These are phyloP conservation scores for Poecilia velifera DNA, from an alignment of 2,797 vertebrate species.

Conservation along the genomic window DNA sequence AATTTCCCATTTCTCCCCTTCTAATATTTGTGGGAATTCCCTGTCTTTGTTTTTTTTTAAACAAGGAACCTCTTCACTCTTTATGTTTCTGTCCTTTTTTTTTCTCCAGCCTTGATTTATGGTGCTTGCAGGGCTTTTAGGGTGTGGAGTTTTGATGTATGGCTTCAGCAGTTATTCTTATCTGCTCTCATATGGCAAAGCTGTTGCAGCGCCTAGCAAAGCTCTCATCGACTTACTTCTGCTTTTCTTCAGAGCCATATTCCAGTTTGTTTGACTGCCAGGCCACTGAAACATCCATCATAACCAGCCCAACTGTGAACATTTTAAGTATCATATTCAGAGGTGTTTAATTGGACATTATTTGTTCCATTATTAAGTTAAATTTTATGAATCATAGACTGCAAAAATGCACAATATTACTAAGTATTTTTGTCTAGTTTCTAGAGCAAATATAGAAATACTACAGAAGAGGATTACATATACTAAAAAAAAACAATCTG, in stretches of 20 bases:
- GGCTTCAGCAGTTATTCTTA: conserved; percentile 78
- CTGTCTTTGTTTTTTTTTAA: not conserved
- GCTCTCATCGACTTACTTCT: conserved; percentile 53
- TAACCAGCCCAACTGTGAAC: not conserved
- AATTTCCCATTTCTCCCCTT: conserved; percentile 40
- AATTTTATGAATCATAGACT: not conserved
- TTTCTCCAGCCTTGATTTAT: conserved; percentile 61
- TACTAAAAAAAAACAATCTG: no score
- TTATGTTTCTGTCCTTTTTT: conserved; percentile 35
- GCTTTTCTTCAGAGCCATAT: conserved; percentile 28
- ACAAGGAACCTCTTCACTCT: conserved; percentile 13
- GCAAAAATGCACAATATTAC: no score
- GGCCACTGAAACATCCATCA: not conserved
- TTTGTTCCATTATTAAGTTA: not conserved
- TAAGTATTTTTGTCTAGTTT: no score
- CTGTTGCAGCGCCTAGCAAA: conserved; percentile 52
- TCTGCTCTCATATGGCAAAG: conserved; percentile 76
- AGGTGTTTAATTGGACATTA: not conserved
- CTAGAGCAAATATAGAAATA: no score
- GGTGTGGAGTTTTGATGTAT: conserved; percentile 69
- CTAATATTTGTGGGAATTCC: conserved; percentile 7
- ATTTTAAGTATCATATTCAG: conserved; percentile 1
- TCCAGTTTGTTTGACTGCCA: conserved; percentile 4
- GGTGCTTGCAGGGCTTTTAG: conserved; percentile 40
- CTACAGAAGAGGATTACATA: no score